Percentiles rank a stretch among this genome's conserved stretches.
Evolutionary conservation across 2,113 vertebrate species (phyloP).

Genomic region (Stomatorhinus ivindoensis): DNA sequence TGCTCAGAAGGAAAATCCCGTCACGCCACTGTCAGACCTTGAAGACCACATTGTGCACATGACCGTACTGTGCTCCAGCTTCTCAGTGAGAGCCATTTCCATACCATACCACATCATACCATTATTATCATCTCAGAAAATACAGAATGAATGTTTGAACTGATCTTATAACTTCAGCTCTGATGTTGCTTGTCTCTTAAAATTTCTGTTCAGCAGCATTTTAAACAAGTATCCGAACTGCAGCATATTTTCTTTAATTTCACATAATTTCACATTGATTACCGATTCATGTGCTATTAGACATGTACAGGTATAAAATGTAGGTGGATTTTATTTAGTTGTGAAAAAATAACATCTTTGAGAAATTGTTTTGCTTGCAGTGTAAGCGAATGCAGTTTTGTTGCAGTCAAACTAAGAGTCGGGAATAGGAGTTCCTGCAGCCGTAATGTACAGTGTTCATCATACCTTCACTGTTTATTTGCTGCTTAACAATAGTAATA

Average conservation of each 20-base stretch:
- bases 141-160: slow-evolving; percentile 12
- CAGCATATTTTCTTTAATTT: background rate
- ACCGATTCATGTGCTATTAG: background rate
- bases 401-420: background rate
- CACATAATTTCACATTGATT: background rate
- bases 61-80: slow-evolving; percentile 23
- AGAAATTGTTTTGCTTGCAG: background rate
- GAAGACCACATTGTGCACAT: slow-evolving; percentile 25
- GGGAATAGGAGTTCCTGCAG: background rate
- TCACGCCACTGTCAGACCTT: background rate
- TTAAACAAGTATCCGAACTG: background rate
- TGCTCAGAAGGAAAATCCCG: slow-evolving; percentile 18
- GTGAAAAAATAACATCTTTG: background rate
- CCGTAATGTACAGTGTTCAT: background rate
- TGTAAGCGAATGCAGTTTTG: background rate
- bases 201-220: background rate
- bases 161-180: background rate
- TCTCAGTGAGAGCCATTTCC: slow-evolving; percentile 19
- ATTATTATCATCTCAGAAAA: slow-evolving; percentile 36
- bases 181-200: background rate
- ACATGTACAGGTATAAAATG: background rate
- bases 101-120: slow-evolving; percentile 42
- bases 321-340: background rate
- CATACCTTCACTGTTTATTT: background rate
- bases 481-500: background rate